These are phyloP conservation scores for Vombatus ursinus DNA, from an alignment of 2,113 vertebrate species.

Conservation along the genomic window DNA sequence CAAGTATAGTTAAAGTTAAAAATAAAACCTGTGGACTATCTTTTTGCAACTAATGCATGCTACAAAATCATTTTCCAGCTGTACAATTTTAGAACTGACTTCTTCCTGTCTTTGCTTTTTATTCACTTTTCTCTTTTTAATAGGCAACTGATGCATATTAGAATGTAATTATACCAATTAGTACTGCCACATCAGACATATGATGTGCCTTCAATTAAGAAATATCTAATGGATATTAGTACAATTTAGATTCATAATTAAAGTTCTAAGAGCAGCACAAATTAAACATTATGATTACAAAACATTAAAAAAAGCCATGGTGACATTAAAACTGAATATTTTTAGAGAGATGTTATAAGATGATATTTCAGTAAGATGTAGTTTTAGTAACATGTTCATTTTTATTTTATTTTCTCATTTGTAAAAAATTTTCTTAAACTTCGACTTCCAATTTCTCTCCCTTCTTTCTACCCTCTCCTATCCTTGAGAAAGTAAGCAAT, in stretches of 20 bases:
- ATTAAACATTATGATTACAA: conserved; percentile 86
- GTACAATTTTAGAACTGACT: conserved; percentile 68
- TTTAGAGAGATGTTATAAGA: conserved; percentile 67
- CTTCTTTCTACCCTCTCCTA: neutral
- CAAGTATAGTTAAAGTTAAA: conserved; percentile 37
- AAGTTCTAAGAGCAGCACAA: conserved; percentile 84
- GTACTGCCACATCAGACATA: conserved; percentile 85
- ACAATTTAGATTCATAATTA: conserved; percentile 87
- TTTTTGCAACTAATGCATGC: conserved; percentile 45
- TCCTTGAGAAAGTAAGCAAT: neutral
- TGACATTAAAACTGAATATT: conserved; percentile 73
- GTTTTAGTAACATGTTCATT: neutral
- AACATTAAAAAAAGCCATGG: conserved; percentile 79
- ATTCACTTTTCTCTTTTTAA: conserved; percentile 76
- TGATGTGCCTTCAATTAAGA: conserved; percentile 86
- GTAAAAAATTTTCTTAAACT: neutral
- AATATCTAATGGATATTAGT: conserved; percentile 85
- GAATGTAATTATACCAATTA: conserved; percentile 88
- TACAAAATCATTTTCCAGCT: conserved; percentile 48
- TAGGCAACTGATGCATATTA: conserved; percentile 84
- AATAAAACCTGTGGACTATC: conserved; percentile 33
- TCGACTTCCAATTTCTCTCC: neutral
- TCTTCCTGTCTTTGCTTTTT: conserved; percentile 72
- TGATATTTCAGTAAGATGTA: conserved; percentile 27
- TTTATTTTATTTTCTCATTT: neutral